phyloP scores from a whole-genome alignment of 2,797 vertebrate species.

The Manis crassicaudata region DNA sequence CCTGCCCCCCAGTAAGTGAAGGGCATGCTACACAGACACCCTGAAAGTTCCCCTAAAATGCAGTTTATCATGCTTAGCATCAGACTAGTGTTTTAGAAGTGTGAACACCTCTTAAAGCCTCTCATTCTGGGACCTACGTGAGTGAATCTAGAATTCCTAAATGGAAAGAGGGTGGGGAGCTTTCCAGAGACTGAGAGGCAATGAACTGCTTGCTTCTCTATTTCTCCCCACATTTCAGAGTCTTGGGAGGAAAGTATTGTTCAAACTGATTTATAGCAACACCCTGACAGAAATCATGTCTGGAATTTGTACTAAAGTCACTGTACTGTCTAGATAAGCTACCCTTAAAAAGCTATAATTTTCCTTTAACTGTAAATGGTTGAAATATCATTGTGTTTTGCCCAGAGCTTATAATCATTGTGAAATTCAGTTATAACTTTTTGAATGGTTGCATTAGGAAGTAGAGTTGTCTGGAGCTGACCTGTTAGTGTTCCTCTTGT shows the following conservation, averaged over 20 bases:
- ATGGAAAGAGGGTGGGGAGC: background rate
- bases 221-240: constrained; percentile 5
- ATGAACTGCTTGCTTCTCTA: background rate
- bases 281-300: constrained; percentile 65
- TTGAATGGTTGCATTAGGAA: background rate
- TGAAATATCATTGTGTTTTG: constrained; percentile 70
- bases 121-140: background rate
- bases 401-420: constrained; percentile 24
- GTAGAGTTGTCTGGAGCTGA: background rate
- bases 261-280: constrained; percentile 61
- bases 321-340: constrained; percentile 56
- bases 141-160: background rate
- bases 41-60: background rate
- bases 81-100: background rate
- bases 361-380: constrained; percentile 60
- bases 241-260: background rate
- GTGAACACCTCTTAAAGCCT: background rate
- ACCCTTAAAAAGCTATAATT: constrained; percentile 73
- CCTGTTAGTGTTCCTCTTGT: background rate
- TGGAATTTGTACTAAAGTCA: constrained; percentile 69
- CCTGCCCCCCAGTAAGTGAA: background rate
- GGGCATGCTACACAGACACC: background rate
- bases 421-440: constrained; percentile 62
- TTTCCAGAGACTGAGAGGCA: background rate
- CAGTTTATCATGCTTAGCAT: background rate